Evolutionary conservation across 2,888 invertebrate species (phyloP), one percentile per base, ranked within the genome.

Genomic region (Drosophila hamatofila): DNA sequence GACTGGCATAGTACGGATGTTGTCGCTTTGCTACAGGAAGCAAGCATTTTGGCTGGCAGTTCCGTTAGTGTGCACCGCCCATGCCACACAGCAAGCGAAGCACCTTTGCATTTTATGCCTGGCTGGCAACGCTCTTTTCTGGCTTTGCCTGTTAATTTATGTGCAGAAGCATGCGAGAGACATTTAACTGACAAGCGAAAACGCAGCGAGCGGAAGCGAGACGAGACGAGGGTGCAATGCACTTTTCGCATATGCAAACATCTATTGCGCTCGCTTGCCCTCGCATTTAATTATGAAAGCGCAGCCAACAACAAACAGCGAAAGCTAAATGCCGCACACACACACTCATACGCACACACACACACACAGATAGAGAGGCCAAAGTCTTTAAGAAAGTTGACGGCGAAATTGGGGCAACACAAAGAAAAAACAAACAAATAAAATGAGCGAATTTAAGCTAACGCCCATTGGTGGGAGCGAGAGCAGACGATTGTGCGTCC

Each of bases 1-100:
- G 23, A 4, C 14, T 11, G 27, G 65, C 71, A 75, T 62, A 42
- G 21, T 21, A 14, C 84, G 84, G 84, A 85, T 89, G 84, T 85
- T 85, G 88, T 85, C 84, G 85, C 81, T 85, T 76, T 89, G 84
- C 63, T 62, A 65, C 84, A 89, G 84, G 84, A 89, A 87, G 69
- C 79, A 56, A 72, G 61, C 67, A 73, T 78, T 79, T 80, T 70
- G 78, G 66, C 76, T 75, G 69, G 64, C 33, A 76, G 64, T 78
- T 77, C 75, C 76, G 79, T 33, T 66, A 54, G 59, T 73, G 65
- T 46, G 35, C 46, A 25, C 25, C 27, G 42, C 35, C 25, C 48
- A 27, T n/a, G 18, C 21, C 23, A 11, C 23, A n/a, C 23, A 16
- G n/a, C 7, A 16, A 2, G 16, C n/a, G 25, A n/a, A 37, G 49